These are phyloP conservation scores for Sitta carolinensis DNA, from an alignment of 2,797 vertebrate genomes.

Conservation along the genomic window DNA sequence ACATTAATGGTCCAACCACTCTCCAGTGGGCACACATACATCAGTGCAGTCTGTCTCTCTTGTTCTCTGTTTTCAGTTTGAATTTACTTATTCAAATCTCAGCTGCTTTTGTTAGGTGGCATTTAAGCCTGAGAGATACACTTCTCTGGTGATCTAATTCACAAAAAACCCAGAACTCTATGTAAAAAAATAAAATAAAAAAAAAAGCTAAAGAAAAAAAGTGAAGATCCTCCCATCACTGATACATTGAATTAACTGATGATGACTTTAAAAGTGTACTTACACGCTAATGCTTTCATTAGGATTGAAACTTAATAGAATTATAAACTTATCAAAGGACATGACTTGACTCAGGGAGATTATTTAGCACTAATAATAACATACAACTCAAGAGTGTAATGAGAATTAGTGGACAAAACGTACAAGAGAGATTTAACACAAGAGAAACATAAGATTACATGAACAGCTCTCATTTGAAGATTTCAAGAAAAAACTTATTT, in stretches of 20 bases:
- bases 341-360: background rate
- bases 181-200: background rate
- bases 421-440: background rate
- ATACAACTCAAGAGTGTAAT: background rate
- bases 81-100: background rate
- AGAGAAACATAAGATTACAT: background rate
- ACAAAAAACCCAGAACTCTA: background rate
- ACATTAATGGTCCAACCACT: background rate
- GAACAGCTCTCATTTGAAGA: background rate
- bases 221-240: background rate
- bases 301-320: background rate
- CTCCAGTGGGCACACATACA: background rate
- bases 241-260: background rate
- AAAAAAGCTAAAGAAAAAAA: background rate
- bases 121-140: background rate
- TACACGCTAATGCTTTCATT: background rate
- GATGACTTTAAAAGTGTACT: background rate
- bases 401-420: background rate
- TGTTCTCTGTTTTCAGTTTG: background rate
- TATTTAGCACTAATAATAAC: background rate
- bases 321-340: background rate
- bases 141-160: background rate
- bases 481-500: background rate
- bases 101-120: background rate
- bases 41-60: background rate